Evolutionary conservation across 2,113 vertebrate species (phyloP), one percentile per base, ranked within the genome.

Genomic region (Mustela nigripes): DNA sequence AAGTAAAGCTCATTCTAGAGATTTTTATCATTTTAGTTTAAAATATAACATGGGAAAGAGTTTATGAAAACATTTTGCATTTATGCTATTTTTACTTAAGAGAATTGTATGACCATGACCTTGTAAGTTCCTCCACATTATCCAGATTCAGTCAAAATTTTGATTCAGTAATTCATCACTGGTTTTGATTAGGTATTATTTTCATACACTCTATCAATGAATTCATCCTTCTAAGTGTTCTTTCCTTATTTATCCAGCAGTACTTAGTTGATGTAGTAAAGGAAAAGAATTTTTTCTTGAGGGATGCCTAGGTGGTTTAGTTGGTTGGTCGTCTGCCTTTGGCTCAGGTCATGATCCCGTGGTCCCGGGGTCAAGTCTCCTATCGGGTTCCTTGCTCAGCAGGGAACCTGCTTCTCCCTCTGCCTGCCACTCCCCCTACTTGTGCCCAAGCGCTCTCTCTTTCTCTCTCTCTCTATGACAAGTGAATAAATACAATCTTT

Each of bases 11-110:
- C 39, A 86, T 12, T 62, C 53, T 73, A 88, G 63, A 24, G 42
- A 65, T 90, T 91, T 93, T 84, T 84, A 74, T 84, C 28, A 93
- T 87, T 71, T 36, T 88, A 5, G 39, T 84, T 93, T 87, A 95
- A 95, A 91, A 93, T 45, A 45, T 31, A 80, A 89, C 45, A 92
- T 63, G 24, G 26, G n/a, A 11, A 14, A 33, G 31, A 39, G 48
- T 50, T 58, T 83, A 33, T 67, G 53, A 83, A 78, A 94, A 88
- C 15, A 65, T 56, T 89, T 80, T 94, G 28, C 11, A 65, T 56
- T 62, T 78, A 73, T 69, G 50, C 18, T 88, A 45, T 93, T 93
- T 96, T 91, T 62, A 83, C 22, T 56, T 79, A 90, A 31, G 50
- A 81, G 24, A 96, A 79, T 7, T 85, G 4, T 24, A n/a, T 22